Base-by-base conservation (phyloP, 2,113 vertebrate species). In the Leiothrix lutea region DNA sequence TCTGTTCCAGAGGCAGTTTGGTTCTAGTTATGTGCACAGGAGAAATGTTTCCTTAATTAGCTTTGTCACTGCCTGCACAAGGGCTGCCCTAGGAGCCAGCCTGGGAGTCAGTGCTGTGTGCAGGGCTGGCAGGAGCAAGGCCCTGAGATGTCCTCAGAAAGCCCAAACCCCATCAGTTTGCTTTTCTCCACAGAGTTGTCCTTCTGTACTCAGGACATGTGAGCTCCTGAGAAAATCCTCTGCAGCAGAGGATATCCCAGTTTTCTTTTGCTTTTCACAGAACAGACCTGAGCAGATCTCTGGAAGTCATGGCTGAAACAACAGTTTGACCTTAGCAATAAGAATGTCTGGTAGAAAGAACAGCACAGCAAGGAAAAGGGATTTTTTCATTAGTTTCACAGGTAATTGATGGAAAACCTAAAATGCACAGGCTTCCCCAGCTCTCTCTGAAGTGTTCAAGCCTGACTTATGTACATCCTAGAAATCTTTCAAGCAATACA, bases 31-130 rank as follows among this genome's bases (percentile, higher is more conserved):
- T 51, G 29, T 88, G 81, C 31, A 31, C 56, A 77, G 71, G 61
- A 78, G 44, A 93, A 79, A 73, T 79, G 50, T 88, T 88, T 86
- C 64, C 80, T 92, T 86, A 80, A 90, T 82, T 91, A 93, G 80
- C 73, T 79, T 2, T 81, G 80, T 81, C 47, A 51, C 58, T 58
- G 80, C 53, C 92, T 92, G 72, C 33, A 11, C 42, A 25, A 70
- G 24, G n/a, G 42, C 42, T 70, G 60, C 60, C 8, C 1, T 42
- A 26, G 36, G 29, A 50, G 47, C 35, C 47, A 53, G 54, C 13
- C 9, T 38, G 15, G 17, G 23, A 82, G 60, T 36, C 56, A 72
- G 21, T 35, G 58, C 6, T 50, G 66, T 66, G 28, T 48, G 29
- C 16, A 12, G 38, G 51, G 24, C 31, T 14, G 11, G 35, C 24